Evolutionary conservation across 2,797 vertebrate genomes (phyloP).

Genomic region (Eurystomus glaucurus): DNA sequence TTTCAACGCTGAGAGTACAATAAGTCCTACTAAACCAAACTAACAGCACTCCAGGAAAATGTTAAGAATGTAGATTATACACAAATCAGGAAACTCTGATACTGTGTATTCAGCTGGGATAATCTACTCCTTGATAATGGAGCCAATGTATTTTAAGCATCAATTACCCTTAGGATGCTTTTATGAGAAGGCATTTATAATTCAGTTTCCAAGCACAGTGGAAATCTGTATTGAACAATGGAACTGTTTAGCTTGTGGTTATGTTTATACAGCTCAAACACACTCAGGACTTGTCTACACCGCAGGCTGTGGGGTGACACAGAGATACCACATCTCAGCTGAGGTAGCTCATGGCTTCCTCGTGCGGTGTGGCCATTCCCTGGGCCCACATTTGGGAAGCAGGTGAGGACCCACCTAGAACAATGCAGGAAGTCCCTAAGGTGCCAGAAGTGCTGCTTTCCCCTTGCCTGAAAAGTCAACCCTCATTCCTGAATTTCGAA

Average conservation of each 20-base stretch:
- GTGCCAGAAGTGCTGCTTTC: not conserved
- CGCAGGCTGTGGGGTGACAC: not conserved
- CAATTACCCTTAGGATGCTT: conserved; percentile 32
- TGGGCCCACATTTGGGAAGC: not conserved
- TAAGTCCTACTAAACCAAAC: conserved; percentile 63
- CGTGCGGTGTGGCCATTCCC: not conserved
- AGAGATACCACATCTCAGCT: not conserved
- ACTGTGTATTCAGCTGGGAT: conserved; percentile 42
- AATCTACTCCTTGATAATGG: conserved; percentile 56
- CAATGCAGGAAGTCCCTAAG: not conserved
- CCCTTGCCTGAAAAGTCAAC: not conserved
- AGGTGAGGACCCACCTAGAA: not conserved
- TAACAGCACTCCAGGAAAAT: conserved; percentile 67
- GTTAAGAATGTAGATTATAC: conserved; percentile 59
- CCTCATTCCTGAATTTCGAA: not conserved
- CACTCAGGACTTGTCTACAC: conserved; percentile 25
- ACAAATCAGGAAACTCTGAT: conserved; percentile 56
- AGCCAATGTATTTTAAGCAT: not conserved
- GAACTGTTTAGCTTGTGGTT: conserved; percentile 28
- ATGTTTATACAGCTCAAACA: not conserved
- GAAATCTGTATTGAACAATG: conserved; percentile 13
- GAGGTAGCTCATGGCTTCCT: not conserved
- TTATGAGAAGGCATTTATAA: conserved; percentile 33
- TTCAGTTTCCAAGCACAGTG: not conserved
- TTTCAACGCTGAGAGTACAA: conserved; percentile 55